Evolutionary conservation across 2,888 invertebrate species (phyloP).

Genomic region (Cyclophora albipunctata): DNA sequence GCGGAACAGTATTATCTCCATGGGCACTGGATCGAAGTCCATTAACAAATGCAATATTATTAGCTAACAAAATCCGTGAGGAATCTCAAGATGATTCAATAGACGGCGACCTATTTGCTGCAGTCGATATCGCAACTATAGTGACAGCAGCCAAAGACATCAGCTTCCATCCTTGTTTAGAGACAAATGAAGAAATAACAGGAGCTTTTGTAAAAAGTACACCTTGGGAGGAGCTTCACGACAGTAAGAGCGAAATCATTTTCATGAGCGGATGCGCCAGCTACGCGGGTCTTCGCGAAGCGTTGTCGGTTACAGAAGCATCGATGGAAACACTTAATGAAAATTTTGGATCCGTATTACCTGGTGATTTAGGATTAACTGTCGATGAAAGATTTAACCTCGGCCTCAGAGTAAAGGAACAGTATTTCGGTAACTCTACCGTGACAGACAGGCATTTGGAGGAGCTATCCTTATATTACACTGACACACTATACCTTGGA

Average conservation of each 20-base stretch:
- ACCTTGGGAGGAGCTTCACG: slow-evolving; percentile 40
- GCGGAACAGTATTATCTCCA: slow-evolving; percentile 48
- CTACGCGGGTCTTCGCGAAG: slow-evolving; percentile 44
- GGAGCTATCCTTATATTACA: slow-evolving; percentile 37
- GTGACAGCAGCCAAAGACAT: slow-evolving; percentile 28
- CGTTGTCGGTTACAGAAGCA: slow-evolving; percentile 26
- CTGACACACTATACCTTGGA: slow-evolving; percentile 46
- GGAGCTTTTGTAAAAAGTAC: slow-evolving; percentile 35
- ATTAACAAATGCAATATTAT: slow-evolving; percentile 27
- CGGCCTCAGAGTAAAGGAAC: slow-evolving; percentile 29
- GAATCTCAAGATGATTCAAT: slow-evolving; percentile 7
- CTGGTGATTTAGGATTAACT: slow-evolving; percentile 43
- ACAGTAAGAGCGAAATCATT: slow-evolving; percentile 24
- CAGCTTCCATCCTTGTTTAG: slow-evolving; percentile 44
- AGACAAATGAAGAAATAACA: slow-evolving; percentile 16
- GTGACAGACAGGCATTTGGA: slow-evolving; percentile 27
- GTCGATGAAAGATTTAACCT: slow-evolving; percentile 20
- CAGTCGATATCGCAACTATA: slow-evolving; percentile 23
- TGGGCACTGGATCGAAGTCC: slow-evolving; percentile 54
- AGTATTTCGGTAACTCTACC: slow-evolving; percentile 39
- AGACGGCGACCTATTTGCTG: slow-evolving; percentile 17
- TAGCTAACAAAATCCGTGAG: slow-evolving; percentile 43
- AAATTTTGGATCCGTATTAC: slow-evolving; percentile 32
- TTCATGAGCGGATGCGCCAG: slow-evolving; percentile 51
- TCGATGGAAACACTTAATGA: slow-evolving; percentile 33